Conservation (phyloP, 1,140 invertebrate species). For the Hyposmocoma kahamanoa region DNA sequence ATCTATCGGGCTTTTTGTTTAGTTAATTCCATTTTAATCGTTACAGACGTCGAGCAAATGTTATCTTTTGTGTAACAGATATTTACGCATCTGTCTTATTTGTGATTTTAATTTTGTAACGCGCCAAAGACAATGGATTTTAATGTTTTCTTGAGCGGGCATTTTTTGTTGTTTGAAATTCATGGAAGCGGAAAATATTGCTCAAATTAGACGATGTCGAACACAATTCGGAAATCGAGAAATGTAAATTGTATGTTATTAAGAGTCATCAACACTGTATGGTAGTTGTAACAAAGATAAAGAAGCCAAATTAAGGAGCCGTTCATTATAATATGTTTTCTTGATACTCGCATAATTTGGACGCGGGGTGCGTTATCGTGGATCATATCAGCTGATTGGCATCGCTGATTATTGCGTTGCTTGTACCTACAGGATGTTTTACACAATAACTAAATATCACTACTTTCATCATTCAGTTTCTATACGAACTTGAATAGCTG, state of each 20-base stretch:
- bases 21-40: constrained; percentile 45
- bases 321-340: constrained; percentile 59
- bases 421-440: background rate
- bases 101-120: background rate
- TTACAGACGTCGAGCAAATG: constrained; percentile 42
- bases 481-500: too few relatives aligned
- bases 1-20: constrained; percentile 47
- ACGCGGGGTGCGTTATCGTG: constrained; percentile 47
- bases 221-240: constrained; percentile 55
- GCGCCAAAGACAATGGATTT: constrained; percentile 21
- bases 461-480: too few relatives aligned
- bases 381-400: constrained; percentile 46
- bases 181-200: constrained; percentile 35
- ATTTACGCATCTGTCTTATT: constrained; percentile 21
- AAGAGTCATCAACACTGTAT: constrained; percentile 63
- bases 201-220: constrained; percentile 45
- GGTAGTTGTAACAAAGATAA: constrained; percentile 65
- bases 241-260: constrained; percentile 69
- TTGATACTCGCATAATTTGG: constrained; percentile 59
- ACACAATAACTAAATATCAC: too few relatives aligned
- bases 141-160: constrained; percentile 15
- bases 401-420: constrained; percentile 31
- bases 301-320: constrained; percentile 60
- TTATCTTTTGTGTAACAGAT: constrained; percentile 24
- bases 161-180: constrained; percentile 37